Evolutionary conservation across 2,888 invertebrate species (phyloP), one percentile per base, ranked within the genome.

Genomic region (Drosophila paramelanica): DNA sequence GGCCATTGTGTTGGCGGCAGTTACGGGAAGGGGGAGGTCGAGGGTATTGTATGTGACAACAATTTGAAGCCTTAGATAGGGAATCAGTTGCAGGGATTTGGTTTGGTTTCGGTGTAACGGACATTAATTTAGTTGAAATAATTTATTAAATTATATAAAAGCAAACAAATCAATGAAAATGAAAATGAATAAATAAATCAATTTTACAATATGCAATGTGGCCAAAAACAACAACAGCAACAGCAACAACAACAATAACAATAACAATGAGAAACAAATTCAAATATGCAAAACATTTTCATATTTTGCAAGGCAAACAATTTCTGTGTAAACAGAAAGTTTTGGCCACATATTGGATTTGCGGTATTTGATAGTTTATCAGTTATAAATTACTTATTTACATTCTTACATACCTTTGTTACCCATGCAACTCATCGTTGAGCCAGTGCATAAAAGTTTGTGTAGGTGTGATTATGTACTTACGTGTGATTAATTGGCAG

Each of bases 61-160:
- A 5, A 47, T 39, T 53, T 36, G 14, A n/a, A 20, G 31, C 55
- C 23, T 62, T 47, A 38, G 67, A n/a, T 31, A 45, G 42, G 17
- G 62, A 36, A 43, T 49, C 42, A 50, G 52, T 73, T 74, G 75
- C 42, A 27, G 49, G 46, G 46, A 53, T 58, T 56, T 56, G 49
- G 14, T 43, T 41, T 50, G 71, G 57, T 50, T 51, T 27, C 42
- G 39, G n/a, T 55, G 20, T 51, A 31, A 17, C 36, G 42, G 56
- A 55, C 79, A 83, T 73, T 86, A 81, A 81, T 86, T 86, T 86
- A 69, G 87, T 71, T 25, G 76, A 86, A 86, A 84, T 84, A 83
- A 76, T 76, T 81, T 73, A 83, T 79, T 65, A 71, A 81, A 87
- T 84, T 81, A 87, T 87, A 83, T 72, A 67, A 78, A 75, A 68